Conservation (phyloP, 2,797 vertebrate genomes). For the Myripristis murdjan region DNA sequence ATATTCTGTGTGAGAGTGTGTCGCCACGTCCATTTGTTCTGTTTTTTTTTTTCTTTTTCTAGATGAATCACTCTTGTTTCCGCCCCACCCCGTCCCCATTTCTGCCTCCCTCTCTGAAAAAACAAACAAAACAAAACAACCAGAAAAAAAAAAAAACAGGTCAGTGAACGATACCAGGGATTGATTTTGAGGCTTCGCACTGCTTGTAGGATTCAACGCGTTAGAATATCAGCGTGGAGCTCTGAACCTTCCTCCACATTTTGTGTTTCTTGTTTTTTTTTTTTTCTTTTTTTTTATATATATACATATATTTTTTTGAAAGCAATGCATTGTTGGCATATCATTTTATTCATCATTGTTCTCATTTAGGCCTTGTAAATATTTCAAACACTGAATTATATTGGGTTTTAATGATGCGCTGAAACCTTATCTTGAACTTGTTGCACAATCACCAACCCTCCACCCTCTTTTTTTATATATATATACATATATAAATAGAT, state of each 20-base stretch:
- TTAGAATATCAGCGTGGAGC: conserved; percentile 18
- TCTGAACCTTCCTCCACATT: conserved; percentile 32
- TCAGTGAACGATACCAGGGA: conserved; percentile 34
- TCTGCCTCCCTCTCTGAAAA: conserved; percentile 18
- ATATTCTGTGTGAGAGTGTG: conserved; percentile 44
- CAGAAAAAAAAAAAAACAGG: conserved; percentile 15
- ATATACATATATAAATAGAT: not conserved
- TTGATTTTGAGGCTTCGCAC: conserved; percentile 6
- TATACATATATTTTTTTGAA: conserved; percentile 54
- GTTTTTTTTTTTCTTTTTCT: conserved; percentile 47
- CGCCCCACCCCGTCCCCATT: not conserved
- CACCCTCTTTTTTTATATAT: conserved; percentile 19
- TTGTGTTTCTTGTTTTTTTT: conserved; percentile 22
- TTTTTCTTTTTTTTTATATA: conserved; percentile 38
- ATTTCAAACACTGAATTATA: conserved; percentile 80
- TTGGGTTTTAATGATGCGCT: conserved; percentile 71
- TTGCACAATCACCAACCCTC: conserved; percentile 79
- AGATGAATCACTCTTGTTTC: no score
- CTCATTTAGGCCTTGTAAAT: conserved; percentile 80
- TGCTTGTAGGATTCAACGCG: not conserved
- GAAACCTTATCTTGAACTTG: conserved; percentile 65
- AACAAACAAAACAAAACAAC: no score
- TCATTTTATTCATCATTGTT: conserved; percentile 65
- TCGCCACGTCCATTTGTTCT: conserved; percentile 51
- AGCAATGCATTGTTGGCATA: conserved; percentile 63